Percentiles rank a stretch among this genome's conserved stretches.
These are phyloP conservation scores for Hormaphis cornu DNA, from an alignment of 1,140 invertebrate genomes.

Conservation along the genomic window DNA sequence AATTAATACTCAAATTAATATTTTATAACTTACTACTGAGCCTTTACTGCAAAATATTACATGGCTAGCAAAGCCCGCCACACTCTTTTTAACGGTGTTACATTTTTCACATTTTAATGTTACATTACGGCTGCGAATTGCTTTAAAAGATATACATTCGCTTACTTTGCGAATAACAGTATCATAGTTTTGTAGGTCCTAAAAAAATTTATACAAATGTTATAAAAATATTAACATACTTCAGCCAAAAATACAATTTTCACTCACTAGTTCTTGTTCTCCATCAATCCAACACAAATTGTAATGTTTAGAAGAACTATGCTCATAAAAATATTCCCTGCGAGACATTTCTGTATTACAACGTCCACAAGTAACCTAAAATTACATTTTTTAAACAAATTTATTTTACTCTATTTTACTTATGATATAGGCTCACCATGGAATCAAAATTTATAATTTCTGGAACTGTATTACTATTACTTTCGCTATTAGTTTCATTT, in stretches of 20 bases:
- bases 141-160: constrained; percentile 9
- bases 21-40: constrained; percentile 43
- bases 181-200: constrained; percentile 18
- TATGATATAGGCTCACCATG: background rate
- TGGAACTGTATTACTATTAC: background rate
- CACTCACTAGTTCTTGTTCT: constrained; percentile 28
- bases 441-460: background rate
- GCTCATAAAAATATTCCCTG: constrained; percentile 14
- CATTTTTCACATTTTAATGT: constrained; percentile 51
- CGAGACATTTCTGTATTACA: constrained; percentile 33
- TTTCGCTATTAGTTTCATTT: background rate
- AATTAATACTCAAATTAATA: constrained; percentile 23
- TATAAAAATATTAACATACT: background rate
- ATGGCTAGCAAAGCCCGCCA: constrained; percentile 54
- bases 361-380: constrained; percentile 32
- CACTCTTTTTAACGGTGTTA: constrained; percentile 46
- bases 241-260: background rate
- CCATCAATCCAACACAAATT: constrained; percentile 33
- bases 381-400: background rate
- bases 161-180: background rate
- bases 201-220: background rate
- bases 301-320: constrained; percentile 18
- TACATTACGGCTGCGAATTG: background rate
- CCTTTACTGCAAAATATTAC: constrained; percentile 51
- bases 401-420: background rate